Conservation (phyloP, 23 tunicate genomes). For the Trididemnum miniatum region DNA sequence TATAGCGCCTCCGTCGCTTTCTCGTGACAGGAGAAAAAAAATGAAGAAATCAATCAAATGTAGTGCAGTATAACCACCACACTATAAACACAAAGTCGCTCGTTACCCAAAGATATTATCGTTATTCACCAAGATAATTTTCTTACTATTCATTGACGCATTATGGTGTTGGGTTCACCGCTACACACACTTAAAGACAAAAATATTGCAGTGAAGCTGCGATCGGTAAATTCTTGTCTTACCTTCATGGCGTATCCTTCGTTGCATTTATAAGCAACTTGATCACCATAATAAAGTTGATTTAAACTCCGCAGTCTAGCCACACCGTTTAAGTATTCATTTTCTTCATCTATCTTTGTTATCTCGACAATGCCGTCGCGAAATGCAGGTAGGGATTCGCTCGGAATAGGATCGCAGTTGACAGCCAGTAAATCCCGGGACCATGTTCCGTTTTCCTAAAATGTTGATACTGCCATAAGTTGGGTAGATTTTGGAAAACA, state of each 20-base stretch:
- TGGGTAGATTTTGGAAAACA: too few species aligned
- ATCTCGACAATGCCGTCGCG: slow-evolving; percentile 31
- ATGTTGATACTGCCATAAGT: neutral
- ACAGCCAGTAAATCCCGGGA: slow-evolving; percentile 27
- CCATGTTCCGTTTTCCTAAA: slow-evolving; percentile 60
- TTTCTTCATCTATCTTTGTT: neutral
- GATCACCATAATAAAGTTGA: slow-evolving; percentile 14
- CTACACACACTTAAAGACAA: too few species aligned
- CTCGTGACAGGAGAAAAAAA: too few species aligned
- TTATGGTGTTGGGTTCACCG: too few species aligned
- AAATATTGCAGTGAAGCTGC: too few species aligned
- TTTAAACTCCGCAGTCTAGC: neutral
- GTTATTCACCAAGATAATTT: too few species aligned
- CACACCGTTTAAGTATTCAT: neutral
- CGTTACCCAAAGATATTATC: too few species aligned
- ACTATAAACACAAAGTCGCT: too few species aligned
- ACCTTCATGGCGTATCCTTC: slow-evolving; percentile 51
- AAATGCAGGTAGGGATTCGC: slow-evolving; percentile 30
- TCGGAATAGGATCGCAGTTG: slow-evolving; percentile 52
- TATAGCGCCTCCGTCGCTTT: too few species aligned
- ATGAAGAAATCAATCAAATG: too few species aligned
- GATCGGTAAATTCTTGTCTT: neutral
- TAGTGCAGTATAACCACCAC: too few species aligned
- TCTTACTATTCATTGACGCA: too few species aligned
- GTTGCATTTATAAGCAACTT: slow-evolving; percentile 40